A percentile compares a stretch with the other conserved stretches of the same genome.
These are phyloP conservation scores for Sepiola atlantica DNA, from an alignment of 2,888 invertebrate genomes.

Conservation along the genomic window DNA sequence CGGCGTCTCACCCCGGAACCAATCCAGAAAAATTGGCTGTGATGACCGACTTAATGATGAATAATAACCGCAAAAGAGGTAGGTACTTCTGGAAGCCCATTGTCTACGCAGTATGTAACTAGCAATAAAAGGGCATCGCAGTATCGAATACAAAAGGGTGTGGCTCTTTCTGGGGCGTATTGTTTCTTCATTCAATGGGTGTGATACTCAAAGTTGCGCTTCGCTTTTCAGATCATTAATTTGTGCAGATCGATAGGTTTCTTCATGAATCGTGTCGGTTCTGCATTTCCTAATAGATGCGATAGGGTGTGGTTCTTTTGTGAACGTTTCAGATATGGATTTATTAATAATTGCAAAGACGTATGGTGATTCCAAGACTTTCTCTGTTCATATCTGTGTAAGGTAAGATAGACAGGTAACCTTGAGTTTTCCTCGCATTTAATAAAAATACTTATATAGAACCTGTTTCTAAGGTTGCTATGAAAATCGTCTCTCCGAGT, in stretches of 20 bases:
- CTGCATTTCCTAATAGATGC: background rate
- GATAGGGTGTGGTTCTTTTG: background rate
- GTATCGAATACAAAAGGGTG: background rate
- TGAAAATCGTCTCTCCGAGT: no score
- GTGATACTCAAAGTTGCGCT: no score
- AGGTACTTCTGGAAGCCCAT: background rate
- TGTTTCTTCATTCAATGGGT: background rate
- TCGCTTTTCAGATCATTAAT: no score
- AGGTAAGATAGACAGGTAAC: no score
- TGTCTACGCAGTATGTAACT: background rate
- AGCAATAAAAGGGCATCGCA: no score
- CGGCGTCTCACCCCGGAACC: background rate
- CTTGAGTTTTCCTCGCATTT: no score
- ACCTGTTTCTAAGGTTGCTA: no score
- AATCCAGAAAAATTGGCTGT: background rate
- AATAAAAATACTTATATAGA: no score
- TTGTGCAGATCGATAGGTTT: no score
- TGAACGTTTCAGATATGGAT: background rate
- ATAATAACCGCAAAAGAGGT: background rate
- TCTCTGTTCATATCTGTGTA: background rate
- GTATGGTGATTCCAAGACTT: background rate
- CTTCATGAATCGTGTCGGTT: background rate
- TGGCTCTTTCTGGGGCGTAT: background rate
- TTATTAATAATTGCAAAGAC: background rate
- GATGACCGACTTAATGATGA: background rate